These are phyloP conservation scores for Nyleta sp. DNA, from an alignment of 2,888 invertebrate species.

Conservation along the genomic window DNA sequence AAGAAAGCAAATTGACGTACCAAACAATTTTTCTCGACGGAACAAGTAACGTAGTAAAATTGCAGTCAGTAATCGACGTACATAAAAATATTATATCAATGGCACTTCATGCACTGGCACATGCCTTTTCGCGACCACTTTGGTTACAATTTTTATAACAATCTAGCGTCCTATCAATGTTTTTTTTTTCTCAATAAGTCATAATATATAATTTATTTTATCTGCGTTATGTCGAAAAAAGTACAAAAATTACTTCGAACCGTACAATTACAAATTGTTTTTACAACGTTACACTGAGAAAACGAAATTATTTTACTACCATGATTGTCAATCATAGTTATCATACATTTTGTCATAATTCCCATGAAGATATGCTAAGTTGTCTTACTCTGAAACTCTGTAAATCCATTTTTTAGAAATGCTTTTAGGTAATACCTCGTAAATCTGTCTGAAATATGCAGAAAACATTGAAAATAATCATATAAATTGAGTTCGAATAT, in stretches of 20 bases:
- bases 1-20: slow-evolving; percentile 22
- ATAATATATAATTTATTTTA: slow-evolving; percentile 16
- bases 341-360: too few relatives aligned
- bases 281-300: slow-evolving; percentile 4
- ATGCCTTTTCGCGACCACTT: slow-evolving; percentile 67
- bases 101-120: slow-evolving; percentile 79
- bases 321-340: background rate
- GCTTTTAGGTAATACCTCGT: too few relatives aligned
- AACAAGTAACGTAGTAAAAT: slow-evolving; percentile 32
- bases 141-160: slow-evolving; percentile 51
- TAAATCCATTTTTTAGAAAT: too few relatives aligned
- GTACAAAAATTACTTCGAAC: slow-evolving; percentile 10
- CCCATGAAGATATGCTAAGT: too few relatives aligned
- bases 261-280: slow-evolving; percentile 25
- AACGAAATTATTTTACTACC: background rate
- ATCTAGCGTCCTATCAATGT: slow-evolving; percentile 47
- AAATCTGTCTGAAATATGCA: too few relatives aligned
- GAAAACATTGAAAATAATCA: too few relatives aligned
- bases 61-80: slow-evolving; percentile 26
- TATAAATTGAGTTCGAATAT: too few relatives aligned
- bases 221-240: slow-evolving; percentile 4
- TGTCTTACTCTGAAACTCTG: too few relatives aligned
- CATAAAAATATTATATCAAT: slow-evolving; percentile 68
- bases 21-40: slow-evolving; percentile 41
- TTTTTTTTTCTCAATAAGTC: background rate